Percentiles rank a stretch among this genome's conserved stretches.
These are phyloP conservation scores for Lathronympha strigana DNA, from an alignment of 2,888 invertebrate species.

Conservation along the genomic window DNA sequence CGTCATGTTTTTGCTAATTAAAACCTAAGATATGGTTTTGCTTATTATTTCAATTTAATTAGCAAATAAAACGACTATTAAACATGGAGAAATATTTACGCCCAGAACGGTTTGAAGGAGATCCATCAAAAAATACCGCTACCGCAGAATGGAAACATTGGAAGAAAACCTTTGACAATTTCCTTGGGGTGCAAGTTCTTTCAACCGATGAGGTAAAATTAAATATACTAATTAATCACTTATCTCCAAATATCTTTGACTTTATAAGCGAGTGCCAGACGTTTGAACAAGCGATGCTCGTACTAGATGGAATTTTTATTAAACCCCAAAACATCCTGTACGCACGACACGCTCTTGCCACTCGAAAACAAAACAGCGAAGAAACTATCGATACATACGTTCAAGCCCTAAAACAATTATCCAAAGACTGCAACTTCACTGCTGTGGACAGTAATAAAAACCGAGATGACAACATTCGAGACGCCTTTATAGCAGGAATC, in stretches of 20 bases:
- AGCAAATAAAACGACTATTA: not conserved
- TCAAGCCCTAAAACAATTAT: conserved; percentile 2
- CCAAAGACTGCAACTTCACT: conserved; percentile 2
- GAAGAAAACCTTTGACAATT: not conserved
- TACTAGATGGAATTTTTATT: not conserved
- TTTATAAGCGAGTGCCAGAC: not conserved
- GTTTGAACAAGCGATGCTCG: not conserved
- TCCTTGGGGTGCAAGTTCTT: not conserved
- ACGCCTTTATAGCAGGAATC: not conserved
- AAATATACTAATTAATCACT: not conserved
- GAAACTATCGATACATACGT: not conserved
- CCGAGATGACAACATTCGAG: conserved; percentile 9
- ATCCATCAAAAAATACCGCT: not conserved
- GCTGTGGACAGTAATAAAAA: not conserved
- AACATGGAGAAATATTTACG: not conserved
- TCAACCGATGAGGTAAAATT: not conserved
- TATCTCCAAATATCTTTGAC: not conserved
- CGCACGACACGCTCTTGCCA: not conserved
- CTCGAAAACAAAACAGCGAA: not conserved
- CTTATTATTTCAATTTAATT: not conserved
- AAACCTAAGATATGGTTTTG: not conserved
- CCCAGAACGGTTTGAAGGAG: not conserved
- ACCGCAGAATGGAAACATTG: not conserved
- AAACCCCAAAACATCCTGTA: not conserved
- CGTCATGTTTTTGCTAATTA: not conserved